phyloP scores from a whole-genome alignment of 2,113 vertebrate genomes.

The Corythoichthys haematopterus region DNA sequence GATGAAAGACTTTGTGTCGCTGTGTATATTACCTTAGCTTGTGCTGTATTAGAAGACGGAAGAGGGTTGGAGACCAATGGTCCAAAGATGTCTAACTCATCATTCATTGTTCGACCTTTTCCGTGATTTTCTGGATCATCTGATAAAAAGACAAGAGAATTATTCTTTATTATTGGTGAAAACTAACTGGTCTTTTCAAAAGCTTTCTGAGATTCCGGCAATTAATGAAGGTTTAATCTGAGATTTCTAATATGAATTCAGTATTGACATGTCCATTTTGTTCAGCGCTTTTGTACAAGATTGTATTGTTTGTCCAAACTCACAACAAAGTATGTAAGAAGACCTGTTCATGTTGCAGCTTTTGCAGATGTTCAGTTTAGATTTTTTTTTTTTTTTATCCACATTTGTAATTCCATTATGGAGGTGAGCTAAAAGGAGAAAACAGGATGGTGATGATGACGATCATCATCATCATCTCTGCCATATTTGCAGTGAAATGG shows the following conservation, averaged over 20 bases:
- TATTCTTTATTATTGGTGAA: background rate
- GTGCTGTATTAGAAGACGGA: constrained; percentile 71
- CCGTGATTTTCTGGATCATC: constrained; percentile 79
- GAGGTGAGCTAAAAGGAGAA: constrained; percentile 30
- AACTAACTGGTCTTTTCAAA: background rate
- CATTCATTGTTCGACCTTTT: constrained; percentile 68
- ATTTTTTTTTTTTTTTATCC: background rate
- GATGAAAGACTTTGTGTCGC: constrained; percentile 35
- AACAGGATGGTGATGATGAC: constrained; percentile 27
- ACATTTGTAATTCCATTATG: constrained; percentile 19
- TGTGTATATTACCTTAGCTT: constrained; percentile 46
- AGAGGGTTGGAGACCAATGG: constrained; percentile 97
- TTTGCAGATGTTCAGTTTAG: background rate
- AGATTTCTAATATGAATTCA: no score
- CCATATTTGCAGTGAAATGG: constrained; percentile 27
- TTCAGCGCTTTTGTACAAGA: no score
- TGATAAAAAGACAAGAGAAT: constrained; percentile 46
- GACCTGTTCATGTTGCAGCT: background rate
- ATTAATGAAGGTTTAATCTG: no score
- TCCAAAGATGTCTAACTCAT: constrained; percentile 95
- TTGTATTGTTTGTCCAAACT: no score
- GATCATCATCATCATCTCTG: constrained; percentile 27
- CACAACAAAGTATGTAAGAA: no score
- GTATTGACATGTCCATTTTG: no score
- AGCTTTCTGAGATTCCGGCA: background rate